phyloP scores from a whole-genome alignment of 2,113 vertebrate genomes.

The Meles meles region DNA sequence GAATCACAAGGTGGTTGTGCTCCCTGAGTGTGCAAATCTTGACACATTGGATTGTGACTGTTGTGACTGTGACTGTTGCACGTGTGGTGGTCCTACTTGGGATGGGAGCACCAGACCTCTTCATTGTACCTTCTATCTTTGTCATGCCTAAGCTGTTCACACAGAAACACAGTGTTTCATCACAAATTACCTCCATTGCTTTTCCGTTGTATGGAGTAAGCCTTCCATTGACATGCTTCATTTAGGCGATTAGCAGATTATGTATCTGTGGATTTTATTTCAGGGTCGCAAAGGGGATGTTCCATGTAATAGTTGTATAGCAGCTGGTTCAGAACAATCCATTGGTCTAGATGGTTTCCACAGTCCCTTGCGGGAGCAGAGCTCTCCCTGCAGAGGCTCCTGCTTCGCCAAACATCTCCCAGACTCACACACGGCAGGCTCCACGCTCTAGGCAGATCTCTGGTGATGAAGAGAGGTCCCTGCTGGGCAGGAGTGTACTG shows the following conservation, averaged over 20 bases:
- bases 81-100: neutral
- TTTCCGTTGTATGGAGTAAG: neutral
- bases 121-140: neutral
- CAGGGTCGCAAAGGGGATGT: neutral
- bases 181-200: neutral
- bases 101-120: neutral
- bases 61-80: too few species aligned
- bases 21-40: neutral
- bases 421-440: neutral
- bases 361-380: neutral
- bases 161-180: neutral
- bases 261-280: neutral
- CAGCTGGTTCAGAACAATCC: neutral
- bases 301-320: neutral
- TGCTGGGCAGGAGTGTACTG: too few species aligned
- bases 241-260: neutral
- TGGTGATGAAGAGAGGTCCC: neutral
- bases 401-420: neutral
- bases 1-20: neutral
- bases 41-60: too few species aligned
- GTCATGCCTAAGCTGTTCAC: neutral
- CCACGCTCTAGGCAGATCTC: neutral
- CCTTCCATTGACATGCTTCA: neutral
- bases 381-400: neutral
- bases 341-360: neutral